Evolutionary conservation across 2,888 invertebrate genomes (phyloP).

Genomic region (Sycophila texana): DNA sequence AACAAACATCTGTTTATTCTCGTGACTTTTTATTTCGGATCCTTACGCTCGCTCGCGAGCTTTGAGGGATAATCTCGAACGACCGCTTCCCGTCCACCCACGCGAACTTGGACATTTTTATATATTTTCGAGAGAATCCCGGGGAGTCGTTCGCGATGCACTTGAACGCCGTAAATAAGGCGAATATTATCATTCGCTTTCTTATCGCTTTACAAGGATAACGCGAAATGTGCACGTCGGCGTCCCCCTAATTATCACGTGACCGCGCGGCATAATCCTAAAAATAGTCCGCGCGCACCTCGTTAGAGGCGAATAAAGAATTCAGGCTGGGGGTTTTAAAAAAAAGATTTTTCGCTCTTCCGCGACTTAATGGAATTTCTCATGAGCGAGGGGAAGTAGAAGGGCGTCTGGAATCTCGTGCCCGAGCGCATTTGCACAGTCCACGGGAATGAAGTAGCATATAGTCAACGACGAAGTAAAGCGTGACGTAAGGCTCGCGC

Average conservation of each 20-base stretch:
- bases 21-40: no score
- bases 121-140: no score
- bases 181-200: background rate
- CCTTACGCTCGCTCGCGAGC: no score
- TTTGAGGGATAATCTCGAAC: no score
- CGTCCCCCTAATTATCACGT: constrained; percentile 39
- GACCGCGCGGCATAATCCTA: constrained; percentile 35
- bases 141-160: no score
- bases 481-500: background rate
- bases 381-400: background rate
- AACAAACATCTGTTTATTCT: no score
- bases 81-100: no score
- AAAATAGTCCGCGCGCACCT: constrained; percentile 37
- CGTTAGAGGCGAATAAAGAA: constrained; percentile 41
- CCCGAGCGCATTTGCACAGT: background rate
- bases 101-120: no score
- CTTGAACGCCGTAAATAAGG: background rate
- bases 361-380: constrained; percentile 16
- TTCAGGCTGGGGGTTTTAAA: constrained; percentile 34
- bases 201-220: constrained; percentile 17
- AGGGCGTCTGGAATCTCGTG: background rate
- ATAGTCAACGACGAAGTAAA: no score
- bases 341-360: constrained; percentile 25
- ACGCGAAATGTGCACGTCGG: background rate
- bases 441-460: background rate